Percentiles rank a stretch among this genome's conserved stretches.
phyloP scores from a whole-genome alignment of 1,140 invertebrate genomes.

The Campoletis sonorensis region DNA sequence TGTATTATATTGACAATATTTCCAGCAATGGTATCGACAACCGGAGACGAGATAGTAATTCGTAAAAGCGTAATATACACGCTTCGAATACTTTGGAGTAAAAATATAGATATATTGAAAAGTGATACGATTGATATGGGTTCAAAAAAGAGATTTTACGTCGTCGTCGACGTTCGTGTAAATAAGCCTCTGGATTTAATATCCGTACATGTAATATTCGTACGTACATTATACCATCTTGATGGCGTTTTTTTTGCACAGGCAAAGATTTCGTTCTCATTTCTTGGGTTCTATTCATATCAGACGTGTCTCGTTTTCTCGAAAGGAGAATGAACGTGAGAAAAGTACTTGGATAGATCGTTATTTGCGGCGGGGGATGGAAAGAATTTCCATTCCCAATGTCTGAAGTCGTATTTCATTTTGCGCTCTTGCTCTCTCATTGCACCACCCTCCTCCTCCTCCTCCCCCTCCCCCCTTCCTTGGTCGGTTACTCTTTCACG shows the following conservation, averaged over 20 bases:
- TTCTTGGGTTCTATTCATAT: neutral
- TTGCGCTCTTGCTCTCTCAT: neutral
- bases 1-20: neutral
- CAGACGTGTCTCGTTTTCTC: neutral
- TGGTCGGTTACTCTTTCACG: neutral
- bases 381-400: neutral
- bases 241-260: neutral
- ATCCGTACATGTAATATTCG: neutral
- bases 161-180: neutral
- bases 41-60: neutral
- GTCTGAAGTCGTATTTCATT: neutral
- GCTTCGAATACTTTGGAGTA: neutral
- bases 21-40: neutral
- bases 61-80: neutral
- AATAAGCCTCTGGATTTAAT: neutral
- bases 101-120: neutral
- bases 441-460: neutral
- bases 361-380: neutral
- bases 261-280: neutral
- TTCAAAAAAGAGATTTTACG: conserved; percentile 1
- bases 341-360: neutral
- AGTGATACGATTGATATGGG: neutral
- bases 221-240: neutral
- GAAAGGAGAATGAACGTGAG: conserved; percentile 6
- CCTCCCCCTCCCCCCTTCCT: neutral